These are phyloP conservation scores for Rhizomys pruinosus DNA, from an alignment of 2,113 vertebrate genomes.

Conservation along the genomic window DNA sequence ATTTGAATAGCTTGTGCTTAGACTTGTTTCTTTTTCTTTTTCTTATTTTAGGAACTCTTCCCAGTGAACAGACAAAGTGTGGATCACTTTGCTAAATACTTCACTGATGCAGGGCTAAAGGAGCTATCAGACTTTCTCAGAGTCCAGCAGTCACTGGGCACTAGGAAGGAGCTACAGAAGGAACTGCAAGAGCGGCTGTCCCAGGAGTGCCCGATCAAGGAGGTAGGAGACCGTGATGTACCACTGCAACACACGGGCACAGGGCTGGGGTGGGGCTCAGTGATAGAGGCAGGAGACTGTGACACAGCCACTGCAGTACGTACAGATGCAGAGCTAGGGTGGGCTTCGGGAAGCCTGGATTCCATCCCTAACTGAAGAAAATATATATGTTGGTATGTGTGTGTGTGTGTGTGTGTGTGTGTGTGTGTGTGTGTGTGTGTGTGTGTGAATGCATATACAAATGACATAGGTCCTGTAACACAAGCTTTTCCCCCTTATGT, in stretches of 20 bases:
- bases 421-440: background rate
- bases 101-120: slow-evolving; percentile 93
- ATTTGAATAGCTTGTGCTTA: background rate
- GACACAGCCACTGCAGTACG: too few relatives aligned
- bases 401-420: background rate
- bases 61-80: slow-evolving; percentile 94
- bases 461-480: rapidly evolving
- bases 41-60: slow-evolving; percentile 91
- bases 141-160: slow-evolving; percentile 93
- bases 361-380: background rate
- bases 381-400: too few relatives aligned
- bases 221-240: slow-evolving; percentile 83
- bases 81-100: slow-evolving; percentile 95
- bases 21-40: background rate
- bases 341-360: background rate
- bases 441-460: background rate
- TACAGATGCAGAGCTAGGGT: too few relatives aligned
- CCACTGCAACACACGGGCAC: rapidly evolving
- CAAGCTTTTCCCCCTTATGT: rapidly evolving
- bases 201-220: slow-evolving; percentile 93
- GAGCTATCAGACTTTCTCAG: slow-evolving; percentile 94
- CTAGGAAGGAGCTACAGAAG: slow-evolving; percentile 95
- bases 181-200: slow-evolving; percentile 94
- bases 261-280: background rate
- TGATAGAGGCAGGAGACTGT: background rate